Conservation (phyloP, 2,797 vertebrate species). For the Crocidura indochinensis region DNA sequence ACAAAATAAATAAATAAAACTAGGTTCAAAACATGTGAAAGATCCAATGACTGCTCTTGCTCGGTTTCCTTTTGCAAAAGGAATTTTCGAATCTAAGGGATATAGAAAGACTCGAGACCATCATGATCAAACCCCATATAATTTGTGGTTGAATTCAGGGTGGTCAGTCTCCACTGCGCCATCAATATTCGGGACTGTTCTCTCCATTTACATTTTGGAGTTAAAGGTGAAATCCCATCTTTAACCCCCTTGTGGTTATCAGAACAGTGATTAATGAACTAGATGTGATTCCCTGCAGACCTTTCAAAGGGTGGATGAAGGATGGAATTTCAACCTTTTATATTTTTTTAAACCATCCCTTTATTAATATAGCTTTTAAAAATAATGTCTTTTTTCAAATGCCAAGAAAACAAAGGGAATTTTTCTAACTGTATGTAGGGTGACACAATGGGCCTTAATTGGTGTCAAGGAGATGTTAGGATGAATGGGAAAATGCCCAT, state of each 20-base stretch:
- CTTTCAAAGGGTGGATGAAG: constrained; percentile 78
- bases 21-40: too few species aligned
- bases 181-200: constrained; percentile 70
- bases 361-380: constrained; percentile 80
- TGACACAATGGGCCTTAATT: constrained; percentile 87
- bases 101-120: neutral
- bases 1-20: too few species aligned
- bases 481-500: constrained; percentile 84
- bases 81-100: constrained; percentile 55
- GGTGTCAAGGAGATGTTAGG: constrained; percentile 86
- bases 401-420: constrained; percentile 82
- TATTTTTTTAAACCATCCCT: constrained; percentile 43
- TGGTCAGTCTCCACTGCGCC: neutral
- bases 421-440: constrained; percentile 77
- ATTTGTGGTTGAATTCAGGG: neutral
- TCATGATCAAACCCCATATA: constrained; percentile 40
- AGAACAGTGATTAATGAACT: constrained; percentile 84
- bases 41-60: constrained; percentile 37
- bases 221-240: constrained; percentile 85
- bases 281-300: constrained; percentile 78
- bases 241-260: constrained; percentile 85
- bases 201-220: constrained; percentile 67
- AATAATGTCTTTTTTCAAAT: constrained; percentile 81
- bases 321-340: constrained; percentile 72
- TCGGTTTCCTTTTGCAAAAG: constrained; percentile 42